Percentiles rank a stretch among this genome's conserved stretches.
Conservation (phyloP, 1,140 invertebrate genomes). For the Drosophila auraria region DNA sequence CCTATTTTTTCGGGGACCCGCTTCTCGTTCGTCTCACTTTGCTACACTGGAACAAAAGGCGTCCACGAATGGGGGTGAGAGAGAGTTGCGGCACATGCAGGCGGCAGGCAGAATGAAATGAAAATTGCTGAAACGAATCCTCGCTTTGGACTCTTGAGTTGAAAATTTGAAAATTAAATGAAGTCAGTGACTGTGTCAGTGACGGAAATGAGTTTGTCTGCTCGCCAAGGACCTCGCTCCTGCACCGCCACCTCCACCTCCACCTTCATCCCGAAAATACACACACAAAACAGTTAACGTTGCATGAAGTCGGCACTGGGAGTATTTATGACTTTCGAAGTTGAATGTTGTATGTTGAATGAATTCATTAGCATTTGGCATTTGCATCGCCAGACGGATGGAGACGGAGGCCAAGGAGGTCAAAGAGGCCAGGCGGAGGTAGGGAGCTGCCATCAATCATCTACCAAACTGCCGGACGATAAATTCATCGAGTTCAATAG, state of each 20-base stretch:
- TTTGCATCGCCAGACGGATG: slow-evolving; percentile 49
- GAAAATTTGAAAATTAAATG: slow-evolving; percentile 79
- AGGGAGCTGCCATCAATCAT: slow-evolving; percentile 62
- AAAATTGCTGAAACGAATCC: slow-evolving; percentile 56
- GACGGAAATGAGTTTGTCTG: slow-evolving; percentile 77
- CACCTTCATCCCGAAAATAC: not conserved
- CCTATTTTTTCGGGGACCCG: slow-evolving; percentile 8
- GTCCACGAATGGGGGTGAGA: not conserved
- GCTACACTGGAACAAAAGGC: slow-evolving; percentile 73
- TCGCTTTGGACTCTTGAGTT: slow-evolving; percentile 78
- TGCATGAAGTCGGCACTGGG: slow-evolving; percentile 69
- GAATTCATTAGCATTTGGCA: slow-evolving; percentile 77
- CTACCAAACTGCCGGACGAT: slow-evolving; percentile 68
- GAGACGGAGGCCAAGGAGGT: not conserved
- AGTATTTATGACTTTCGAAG: slow-evolving; percentile 77
- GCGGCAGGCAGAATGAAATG: not conserved
- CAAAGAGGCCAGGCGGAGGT: not conserved
- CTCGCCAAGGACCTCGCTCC: slow-evolving; percentile 30
- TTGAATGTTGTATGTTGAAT: slow-evolving; percentile 70
- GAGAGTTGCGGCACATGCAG: slow-evolving; percentile 1
- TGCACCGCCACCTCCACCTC: not conserved
- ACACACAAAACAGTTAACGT: slow-evolving; percentile 65
- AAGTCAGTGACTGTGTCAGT: slow-evolving; percentile 78
- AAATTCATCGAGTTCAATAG: slow-evolving; percentile 74
- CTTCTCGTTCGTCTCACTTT: slow-evolving; percentile 63